phyloP scores from a whole-genome alignment of 2,113 vertebrate species.

The Pipa parva region DNA sequence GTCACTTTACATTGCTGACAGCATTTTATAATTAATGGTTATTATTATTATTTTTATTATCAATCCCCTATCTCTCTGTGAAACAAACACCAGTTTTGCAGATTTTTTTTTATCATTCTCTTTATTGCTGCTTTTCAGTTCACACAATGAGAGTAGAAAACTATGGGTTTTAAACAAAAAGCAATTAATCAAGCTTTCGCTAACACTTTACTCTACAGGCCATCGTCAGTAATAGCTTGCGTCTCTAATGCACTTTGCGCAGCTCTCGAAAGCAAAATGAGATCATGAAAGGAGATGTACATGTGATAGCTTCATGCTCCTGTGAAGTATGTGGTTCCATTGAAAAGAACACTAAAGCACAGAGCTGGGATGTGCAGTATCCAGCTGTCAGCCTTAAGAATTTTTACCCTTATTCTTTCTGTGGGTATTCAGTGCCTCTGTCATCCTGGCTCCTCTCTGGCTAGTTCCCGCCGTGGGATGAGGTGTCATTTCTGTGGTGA shows the following conservation, averaged over 20 bases:
- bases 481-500: conserved; percentile 48
- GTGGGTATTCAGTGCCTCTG: conserved; percentile 42
- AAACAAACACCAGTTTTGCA: too few relatives aligned
- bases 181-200: too few relatives aligned
- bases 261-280: background rate
- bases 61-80: too few relatives aligned
- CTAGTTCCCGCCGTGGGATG: conserved; percentile 44
- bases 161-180: too few relatives aligned
- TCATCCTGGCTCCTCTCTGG: conserved; percentile 44
- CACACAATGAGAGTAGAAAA: too few relatives aligned
- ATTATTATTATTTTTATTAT: too few relatives aligned
- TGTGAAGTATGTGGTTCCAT: background rate
- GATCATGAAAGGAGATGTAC: background rate
- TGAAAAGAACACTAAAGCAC: conserved; percentile 3
- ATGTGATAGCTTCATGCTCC: background rate
- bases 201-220: too few relatives aligned
- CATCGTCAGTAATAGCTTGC: background rate
- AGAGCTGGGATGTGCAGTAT: conserved; percentile 18
- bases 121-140: too few relatives aligned
- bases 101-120: too few relatives aligned
- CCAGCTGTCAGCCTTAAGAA: conserved; percentile 34
- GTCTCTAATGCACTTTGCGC: background rate
- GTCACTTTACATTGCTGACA: too few relatives aligned
- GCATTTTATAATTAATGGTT: too few relatives aligned
- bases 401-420: conserved; percentile 34